These are phyloP conservation scores for Sitta carolinensis DNA, from an alignment of 2,797 vertebrate species.

Conservation along the genomic window DNA sequence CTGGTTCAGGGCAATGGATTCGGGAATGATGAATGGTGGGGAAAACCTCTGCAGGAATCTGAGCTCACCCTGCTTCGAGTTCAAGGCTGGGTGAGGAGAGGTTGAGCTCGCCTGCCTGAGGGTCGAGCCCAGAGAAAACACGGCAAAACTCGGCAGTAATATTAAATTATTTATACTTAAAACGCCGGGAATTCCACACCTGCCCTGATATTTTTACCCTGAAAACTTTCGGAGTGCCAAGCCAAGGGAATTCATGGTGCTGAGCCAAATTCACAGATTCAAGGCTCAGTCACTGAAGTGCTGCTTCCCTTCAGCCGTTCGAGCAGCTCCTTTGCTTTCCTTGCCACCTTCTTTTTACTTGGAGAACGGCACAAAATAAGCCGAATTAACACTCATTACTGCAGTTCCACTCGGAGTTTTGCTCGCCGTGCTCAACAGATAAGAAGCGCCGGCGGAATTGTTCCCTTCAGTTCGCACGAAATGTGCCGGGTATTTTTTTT, in stretches of 20 bases:
- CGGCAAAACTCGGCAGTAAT: rapidly evolving
- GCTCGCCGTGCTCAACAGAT: neutral
- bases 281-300: neutral
- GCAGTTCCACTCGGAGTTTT: neutral
- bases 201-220: rapidly evolving
- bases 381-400: neutral
- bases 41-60: neutral
- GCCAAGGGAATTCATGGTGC: neutral
- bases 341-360: neutral
- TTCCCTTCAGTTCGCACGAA: neutral
- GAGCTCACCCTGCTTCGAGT: neutral
- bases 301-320: neutral
- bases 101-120: neutral
- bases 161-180: no score
- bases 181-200: neutral
- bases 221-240: neutral
- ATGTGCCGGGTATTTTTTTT: neutral
- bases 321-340: neutral
- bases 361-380: neutral
- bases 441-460: neutral
- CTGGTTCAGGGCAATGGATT: neutral
- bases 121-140: neutral
- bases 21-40: neutral
- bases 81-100: neutral
- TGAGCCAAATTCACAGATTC: neutral